Evolutionary conservation across 2,797 vertebrate genomes (phyloP).

Genomic region (Anableps anableps): DNA sequence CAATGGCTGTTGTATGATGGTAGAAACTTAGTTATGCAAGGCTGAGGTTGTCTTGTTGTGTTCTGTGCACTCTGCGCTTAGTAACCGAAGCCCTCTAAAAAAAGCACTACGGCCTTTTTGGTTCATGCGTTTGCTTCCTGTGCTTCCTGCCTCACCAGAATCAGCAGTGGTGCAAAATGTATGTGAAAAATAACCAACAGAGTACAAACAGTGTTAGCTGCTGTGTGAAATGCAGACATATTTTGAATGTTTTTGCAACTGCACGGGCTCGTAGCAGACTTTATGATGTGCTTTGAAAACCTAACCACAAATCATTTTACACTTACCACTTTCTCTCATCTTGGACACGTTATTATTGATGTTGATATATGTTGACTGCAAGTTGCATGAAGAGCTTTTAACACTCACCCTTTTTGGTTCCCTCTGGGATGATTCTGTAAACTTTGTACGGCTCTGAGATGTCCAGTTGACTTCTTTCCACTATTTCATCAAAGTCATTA

Average conservation of each 20-base stretch:
- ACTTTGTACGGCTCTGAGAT: slow-evolving; percentile 99
- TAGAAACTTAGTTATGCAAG: slow-evolving; percentile 62
- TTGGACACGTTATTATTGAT: background rate
- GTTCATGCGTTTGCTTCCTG: slow-evolving; percentile 82
- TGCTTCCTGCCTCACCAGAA: slow-evolving; percentile 83
- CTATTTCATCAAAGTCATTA: slow-evolving; percentile 97
- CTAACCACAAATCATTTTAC: background rate
- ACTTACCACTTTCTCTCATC: background rate
- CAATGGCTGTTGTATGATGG: slow-evolving; percentile 41
- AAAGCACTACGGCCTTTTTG: slow-evolving; percentile 79
- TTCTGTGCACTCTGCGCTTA: slow-evolving; percentile 67
- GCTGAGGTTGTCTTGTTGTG: slow-evolving; percentile 56
- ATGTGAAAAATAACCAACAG: slow-evolving; percentile 41
- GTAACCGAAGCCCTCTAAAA: slow-evolving; percentile 83
- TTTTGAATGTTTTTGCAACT: background rate
- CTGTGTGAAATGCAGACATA: slow-evolving; percentile 20
- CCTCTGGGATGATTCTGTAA: slow-evolving; percentile 96
- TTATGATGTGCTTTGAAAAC: slow-evolving; percentile 8
- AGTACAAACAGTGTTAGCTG: slow-evolving; percentile 39
- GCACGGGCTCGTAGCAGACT: background rate
- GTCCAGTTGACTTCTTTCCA: slow-evolving; percentile 95
- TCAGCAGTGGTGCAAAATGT: slow-evolving; percentile 59
- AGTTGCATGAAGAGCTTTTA: background rate
- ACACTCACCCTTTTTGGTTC: slow-evolving; percentile 90
- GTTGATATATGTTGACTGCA: background rate